Evolutionary conservation across 2,797 vertebrate genomes (phyloP).

Genomic region (Mustela erminea): DNA sequence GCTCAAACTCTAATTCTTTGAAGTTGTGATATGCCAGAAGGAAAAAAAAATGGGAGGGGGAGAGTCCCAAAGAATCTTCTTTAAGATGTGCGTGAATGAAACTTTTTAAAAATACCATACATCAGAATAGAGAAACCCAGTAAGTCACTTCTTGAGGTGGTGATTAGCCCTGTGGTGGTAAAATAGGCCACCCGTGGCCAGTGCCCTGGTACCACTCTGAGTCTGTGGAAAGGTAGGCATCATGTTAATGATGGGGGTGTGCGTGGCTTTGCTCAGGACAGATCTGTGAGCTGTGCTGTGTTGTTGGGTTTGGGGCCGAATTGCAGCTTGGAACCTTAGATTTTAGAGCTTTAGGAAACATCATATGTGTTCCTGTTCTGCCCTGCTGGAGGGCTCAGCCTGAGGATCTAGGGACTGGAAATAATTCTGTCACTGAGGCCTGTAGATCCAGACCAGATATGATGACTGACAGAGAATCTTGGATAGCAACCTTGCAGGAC

Average conservation of each 20-base stretch:
- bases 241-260: neutral
- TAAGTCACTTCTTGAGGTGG: neutral
- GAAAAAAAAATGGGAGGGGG: neutral
- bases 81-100: neutral
- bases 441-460: neutral
- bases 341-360: slow-evolving; percentile 7
- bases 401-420: neutral
- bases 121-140: neutral
- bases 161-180: slow-evolving; percentile 7
- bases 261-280: neutral
- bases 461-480: neutral
- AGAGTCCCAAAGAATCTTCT: neutral
- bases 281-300: neutral
- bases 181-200: neutral
- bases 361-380: neutral
- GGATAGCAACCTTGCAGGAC: neutral
- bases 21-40: slow-evolving; percentile 12
- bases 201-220: neutral
- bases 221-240: neutral
- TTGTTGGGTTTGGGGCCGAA: neutral
- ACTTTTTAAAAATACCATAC: slow-evolving; percentile 15
- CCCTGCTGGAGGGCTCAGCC: neutral
- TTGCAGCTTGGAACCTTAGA: neutral
- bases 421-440: neutral
- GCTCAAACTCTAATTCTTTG: slow-evolving; percentile 50